Evolutionary conservation across 2,113 vertebrate genomes (phyloP).

Genomic region (Notothenia coriiceps): DNA sequence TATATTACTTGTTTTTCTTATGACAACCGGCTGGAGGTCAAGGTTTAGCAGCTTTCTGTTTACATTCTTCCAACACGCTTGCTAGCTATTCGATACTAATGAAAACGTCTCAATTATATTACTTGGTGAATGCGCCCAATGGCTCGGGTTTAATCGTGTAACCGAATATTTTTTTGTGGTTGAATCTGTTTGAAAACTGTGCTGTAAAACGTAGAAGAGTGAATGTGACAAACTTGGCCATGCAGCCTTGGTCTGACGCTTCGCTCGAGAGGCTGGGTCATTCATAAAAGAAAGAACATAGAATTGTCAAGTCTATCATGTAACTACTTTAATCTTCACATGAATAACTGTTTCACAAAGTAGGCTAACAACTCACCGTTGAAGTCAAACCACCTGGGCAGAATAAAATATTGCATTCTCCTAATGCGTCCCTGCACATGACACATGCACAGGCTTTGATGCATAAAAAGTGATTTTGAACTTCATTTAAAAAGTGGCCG

Average conservation of each 20-base stretch:
- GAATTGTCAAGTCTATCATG: background rate
- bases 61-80: background rate
- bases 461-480: slow-evolving; percentile 41
- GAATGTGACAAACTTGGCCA: slow-evolving; percentile 14
- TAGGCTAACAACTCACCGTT: background rate
- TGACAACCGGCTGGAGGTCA: slow-evolving; percentile 9
- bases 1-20: background rate
- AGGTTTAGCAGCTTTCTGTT: slow-evolving; percentile 26
- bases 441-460: slow-evolving; percentile 43
- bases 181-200: background rate
- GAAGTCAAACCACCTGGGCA: slow-evolving; percentile 24
- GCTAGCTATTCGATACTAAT: background rate
- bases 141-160: background rate
- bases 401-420: slow-evolving; percentile 36
- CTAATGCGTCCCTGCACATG: slow-evolving; percentile 43
- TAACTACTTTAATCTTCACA: background rate
- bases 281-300: background rate
- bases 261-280: background rate
- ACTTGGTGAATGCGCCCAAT: slow-evolving; percentile 11
- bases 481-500: slow-evolving; percentile 33
- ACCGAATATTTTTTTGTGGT: background rate
- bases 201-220: background rate
- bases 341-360: background rate
- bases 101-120: background rate
- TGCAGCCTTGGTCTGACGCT: slow-evolving; percentile 15